Evolutionary conservation across 92 coral and sea anemone genomes (phyloP).

Genomic region (Umimayanthus kanabou): DNA sequence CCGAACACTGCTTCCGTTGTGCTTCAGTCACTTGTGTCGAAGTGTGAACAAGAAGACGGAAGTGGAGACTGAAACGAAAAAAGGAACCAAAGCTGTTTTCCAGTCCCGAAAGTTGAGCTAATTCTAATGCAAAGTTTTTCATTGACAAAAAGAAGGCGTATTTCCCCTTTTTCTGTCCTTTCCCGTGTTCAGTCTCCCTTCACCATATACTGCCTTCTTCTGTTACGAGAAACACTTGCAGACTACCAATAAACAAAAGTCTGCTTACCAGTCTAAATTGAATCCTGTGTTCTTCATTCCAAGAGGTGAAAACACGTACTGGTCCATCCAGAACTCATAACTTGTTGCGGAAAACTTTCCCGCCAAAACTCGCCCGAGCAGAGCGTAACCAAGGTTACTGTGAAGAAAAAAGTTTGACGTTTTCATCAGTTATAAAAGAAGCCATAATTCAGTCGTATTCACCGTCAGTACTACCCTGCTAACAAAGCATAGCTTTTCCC

Average conservation of each 20-base stretch:
- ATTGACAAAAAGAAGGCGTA: no score
- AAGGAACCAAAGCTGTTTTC: no score
- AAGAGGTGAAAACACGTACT: constrained; percentile 72
- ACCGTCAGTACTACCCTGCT: not conserved
- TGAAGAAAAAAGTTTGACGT: not conserved
- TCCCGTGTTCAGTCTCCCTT: no score
- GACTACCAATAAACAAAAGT: not conserved
- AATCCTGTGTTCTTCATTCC: constrained; percentile 87
- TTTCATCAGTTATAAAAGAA: not conserved
- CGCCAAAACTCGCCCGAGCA: constrained; percentile 75
- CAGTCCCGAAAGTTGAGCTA: no score
- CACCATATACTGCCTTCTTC: not conserved
- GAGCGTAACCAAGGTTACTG: constrained; percentile 92
- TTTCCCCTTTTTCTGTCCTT: no score
- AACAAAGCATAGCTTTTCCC: no score
- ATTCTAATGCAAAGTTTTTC: no score
- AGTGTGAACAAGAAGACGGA: no score
- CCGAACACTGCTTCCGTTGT: no score
- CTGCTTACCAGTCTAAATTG: constrained; percentile 65
- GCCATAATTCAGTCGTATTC: not conserved
- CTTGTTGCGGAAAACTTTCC: constrained; percentile 72
- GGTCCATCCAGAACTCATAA: constrained; percentile 82
- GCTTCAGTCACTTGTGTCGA: no score
- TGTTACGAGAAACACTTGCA: not conserved
- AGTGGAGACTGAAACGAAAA: no score